Evolutionary conservation across 2,888 invertebrate species (phyloP), one percentile per base, ranked within the genome.

Genomic region (Aphidius colemani): DNA sequence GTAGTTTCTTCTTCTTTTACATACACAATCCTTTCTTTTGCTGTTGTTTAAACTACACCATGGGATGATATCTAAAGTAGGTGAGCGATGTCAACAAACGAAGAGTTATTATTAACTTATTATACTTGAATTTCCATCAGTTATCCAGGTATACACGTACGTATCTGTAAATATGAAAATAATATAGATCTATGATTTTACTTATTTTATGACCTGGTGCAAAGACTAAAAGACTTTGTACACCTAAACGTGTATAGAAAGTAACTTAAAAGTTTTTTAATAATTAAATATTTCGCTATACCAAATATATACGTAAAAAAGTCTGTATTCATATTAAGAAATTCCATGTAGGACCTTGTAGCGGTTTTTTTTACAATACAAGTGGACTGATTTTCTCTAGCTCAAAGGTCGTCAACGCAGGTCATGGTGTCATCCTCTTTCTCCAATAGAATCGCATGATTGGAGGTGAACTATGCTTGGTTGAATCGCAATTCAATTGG

Each of bases 41-140:
- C 5, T 30, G 30, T 30, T 30, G 30, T 3, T 18, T 18, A 2
- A 18, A 18, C 13, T 46, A 43, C 61, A 51, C 50, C 65, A 73
- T 77, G 75, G 75, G 74, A 78, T 80, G 73, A 78, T 76, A 75
- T 70, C 64, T 30, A 68, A 80, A 79, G 78, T 78, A 78, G 79
- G 13, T 18, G 78, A 74, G 77, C 30, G 5, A 30, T 30, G 4
- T 2, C 3, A 5, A 30, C 30, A 30, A 30, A 30, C 4, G 5
- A 30, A 30, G 30, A 5, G 30, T 30, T 5, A 30, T 30, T 5
- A 30, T n/a, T n/a, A n/a, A n/a, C n/a, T n/a, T n/a, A n/a, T 30
- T 30, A 30, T 30, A 30, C 30, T 30, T 30, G 5, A 2, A 1
- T 30, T 30, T 30, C 30, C 0, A 50, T 18, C 50, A 50, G 8